phyloP scores from a whole-genome alignment of 2,888 invertebrate genomes.

The Eupsilia transversa region DNA sequence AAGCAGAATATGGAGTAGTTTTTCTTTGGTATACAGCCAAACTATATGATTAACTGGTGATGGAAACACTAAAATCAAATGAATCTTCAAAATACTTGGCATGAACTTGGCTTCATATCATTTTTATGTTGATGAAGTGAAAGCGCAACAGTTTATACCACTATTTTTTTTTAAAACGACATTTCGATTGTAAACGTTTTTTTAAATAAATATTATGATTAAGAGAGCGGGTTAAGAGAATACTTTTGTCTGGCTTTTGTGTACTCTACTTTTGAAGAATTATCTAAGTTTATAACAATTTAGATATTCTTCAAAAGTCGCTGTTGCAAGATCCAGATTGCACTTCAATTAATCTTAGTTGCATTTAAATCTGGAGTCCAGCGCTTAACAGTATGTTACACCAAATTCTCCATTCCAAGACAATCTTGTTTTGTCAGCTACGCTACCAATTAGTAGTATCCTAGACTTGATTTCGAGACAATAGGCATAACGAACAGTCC shows the following conservation, averaged over 20 bases:
- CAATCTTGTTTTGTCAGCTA: constrained; percentile 36
- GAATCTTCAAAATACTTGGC: not conserved
- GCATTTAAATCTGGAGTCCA: constrained; percentile 16
- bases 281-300: not conserved
- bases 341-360: not conserved
- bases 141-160: not conserved
- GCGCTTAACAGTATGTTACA: constrained; percentile 9
- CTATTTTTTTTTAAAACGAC: no score
- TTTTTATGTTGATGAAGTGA: not conserved
- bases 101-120: not conserved
- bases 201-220: no score
- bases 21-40: no score
- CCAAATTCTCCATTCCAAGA: constrained; percentile 1
- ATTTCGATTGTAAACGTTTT: no score
- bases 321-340: not conserved
- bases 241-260: no score
- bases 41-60: not conserved
- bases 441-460: constrained; percentile 22
- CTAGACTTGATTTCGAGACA: not conserved
- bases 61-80: not conserved
- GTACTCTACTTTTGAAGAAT: not conserved
- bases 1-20: not conserved
- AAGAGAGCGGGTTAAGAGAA: not conserved
- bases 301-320: no score
- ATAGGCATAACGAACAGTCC: no score